Evolutionary conservation across 2,888 invertebrate species (phyloP).

Genomic region (Monopis laevigella): DNA sequence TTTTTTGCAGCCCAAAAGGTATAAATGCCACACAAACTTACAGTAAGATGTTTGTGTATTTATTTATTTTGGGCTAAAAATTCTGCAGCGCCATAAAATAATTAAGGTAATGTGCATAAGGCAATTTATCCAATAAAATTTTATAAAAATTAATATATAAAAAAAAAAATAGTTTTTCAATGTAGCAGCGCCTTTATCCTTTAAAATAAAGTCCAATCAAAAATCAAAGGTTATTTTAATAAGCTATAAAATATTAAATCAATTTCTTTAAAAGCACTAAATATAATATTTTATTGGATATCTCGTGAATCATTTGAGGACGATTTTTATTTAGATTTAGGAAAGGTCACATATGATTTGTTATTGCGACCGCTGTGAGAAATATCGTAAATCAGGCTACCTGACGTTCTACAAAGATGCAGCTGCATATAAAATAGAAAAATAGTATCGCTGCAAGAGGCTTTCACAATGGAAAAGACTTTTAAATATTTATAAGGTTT

Average conservation of each 20-base stretch:
- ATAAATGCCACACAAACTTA: too few relatives aligned
- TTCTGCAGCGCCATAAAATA: too few relatives aligned
- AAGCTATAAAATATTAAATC: constrained; percentile 61
- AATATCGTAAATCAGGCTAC: constrained; percentile 48
- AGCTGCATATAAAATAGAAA: constrained; percentile 39
- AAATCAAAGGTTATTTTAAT: constrained; percentile 59
- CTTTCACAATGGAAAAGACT: constrained; percentile 19
- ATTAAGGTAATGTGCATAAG: too few relatives aligned
- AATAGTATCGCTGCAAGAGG: constrained; percentile 31
- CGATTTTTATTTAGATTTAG: constrained; percentile 30
- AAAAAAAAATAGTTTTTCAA: constrained; percentile 6
- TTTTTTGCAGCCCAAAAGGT: too few relatives aligned
- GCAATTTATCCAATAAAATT: too few relatives aligned
- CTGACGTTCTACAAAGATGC: constrained; percentile 45
- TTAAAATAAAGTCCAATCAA: constrained; percentile 45
- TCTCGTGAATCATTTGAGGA: constrained; percentile 41
- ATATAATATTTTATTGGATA: constrained; percentile 41
- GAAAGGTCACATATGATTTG: constrained; percentile 42
- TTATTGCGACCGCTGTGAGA: constrained; percentile 48
- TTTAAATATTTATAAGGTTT: constrained; percentile 23
- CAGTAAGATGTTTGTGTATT: too few relatives aligned
- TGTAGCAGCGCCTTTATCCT: too few relatives aligned
- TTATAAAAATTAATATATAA: too few relatives aligned
- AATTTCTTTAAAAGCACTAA: constrained; percentile 30
- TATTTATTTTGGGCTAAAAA: too few relatives aligned